These are phyloP conservation scores for Syrrhaptes paradoxus DNA, from an alignment of 2,113 vertebrate species.

Conservation along the genomic window DNA sequence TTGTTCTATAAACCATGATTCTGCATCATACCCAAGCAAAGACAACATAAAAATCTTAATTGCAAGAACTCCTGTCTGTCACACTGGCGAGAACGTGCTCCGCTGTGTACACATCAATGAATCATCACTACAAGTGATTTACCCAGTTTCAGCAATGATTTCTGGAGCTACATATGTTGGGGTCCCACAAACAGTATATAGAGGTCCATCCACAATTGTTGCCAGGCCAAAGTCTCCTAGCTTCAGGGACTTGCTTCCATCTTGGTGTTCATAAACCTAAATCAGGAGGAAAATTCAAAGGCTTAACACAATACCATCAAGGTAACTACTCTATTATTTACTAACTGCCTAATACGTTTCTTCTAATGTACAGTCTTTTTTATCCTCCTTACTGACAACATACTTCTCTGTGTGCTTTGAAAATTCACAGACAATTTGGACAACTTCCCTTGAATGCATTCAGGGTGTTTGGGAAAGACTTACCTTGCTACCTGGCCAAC, in stretches of 20 bases:
- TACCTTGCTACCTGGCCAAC: rapidly evolving
- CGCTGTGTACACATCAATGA: background rate
- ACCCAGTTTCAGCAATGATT: constrained; percentile 96
- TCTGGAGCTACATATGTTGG: constrained; percentile 98
- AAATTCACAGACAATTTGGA: background rate
- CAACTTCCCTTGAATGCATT: background rate
- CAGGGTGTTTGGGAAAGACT: background rate
- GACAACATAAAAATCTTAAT: background rate
- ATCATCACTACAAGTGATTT: constrained; percentile 23
- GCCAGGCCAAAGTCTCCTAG: constrained; percentile 96
- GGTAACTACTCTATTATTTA: background rate
- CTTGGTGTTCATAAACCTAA: constrained; percentile 94
- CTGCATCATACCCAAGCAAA: background rate
- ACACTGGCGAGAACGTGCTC: background rate
- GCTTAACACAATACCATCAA: background rate
- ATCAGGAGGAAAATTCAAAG: background rate
- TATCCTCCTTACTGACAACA: background rate
- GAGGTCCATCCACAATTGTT: constrained; percentile 90
- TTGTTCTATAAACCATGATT: background rate
- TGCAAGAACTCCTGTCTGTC: background rate
- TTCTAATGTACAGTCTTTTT: background rate
- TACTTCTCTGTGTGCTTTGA: background rate
- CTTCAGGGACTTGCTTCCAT: constrained; percentile 95
- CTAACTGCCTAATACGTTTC: background rate
- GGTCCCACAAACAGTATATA: constrained; percentile 94